Evolutionary conservation across 2,797 vertebrate species (phyloP).

Genomic region (Oreortyx pictus): DNA sequence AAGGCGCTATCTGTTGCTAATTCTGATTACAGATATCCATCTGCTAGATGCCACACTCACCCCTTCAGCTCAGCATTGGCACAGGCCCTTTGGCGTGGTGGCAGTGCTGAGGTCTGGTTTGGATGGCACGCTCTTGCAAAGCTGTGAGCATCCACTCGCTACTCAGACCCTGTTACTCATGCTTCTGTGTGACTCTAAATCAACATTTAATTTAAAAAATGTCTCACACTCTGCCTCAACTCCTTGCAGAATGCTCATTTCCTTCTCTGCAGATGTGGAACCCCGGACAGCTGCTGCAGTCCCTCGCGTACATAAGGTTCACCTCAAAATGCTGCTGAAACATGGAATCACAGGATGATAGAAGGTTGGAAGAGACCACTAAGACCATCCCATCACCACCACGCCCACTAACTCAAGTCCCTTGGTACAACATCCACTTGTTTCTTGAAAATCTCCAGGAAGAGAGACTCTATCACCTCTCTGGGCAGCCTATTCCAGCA

Average conservation of each 20-base stretch:
- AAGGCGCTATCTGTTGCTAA: conserved; percentile 33
- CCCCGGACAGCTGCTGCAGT: no score
- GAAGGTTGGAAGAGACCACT: no score
- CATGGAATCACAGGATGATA: background rate
- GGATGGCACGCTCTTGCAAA: background rate
- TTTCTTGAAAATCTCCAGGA: background rate
- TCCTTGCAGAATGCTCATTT: rapidly evolving
- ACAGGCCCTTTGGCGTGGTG: background rate
- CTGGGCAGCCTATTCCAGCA: background rate
- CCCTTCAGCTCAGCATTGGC: background rate
- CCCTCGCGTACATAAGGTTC: background rate
- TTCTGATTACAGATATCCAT: conserved; percentile 28
- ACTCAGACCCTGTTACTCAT: background rate
- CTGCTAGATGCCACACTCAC: background rate
- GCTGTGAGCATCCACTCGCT: background rate
- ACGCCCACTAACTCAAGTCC: no score
- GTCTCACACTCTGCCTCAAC: rapidly evolving
- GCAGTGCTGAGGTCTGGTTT: background rate
- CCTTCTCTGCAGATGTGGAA: rapidly evolving
- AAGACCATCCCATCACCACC: background rate
- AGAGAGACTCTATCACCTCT: background rate
- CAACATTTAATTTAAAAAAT: background rate
- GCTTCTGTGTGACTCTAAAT: background rate
- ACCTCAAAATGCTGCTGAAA: background rate
- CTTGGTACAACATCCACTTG: no score